phyloP scores from a whole-genome alignment of 2,888 invertebrate genomes.

The Lacanobia oleracea region DNA sequence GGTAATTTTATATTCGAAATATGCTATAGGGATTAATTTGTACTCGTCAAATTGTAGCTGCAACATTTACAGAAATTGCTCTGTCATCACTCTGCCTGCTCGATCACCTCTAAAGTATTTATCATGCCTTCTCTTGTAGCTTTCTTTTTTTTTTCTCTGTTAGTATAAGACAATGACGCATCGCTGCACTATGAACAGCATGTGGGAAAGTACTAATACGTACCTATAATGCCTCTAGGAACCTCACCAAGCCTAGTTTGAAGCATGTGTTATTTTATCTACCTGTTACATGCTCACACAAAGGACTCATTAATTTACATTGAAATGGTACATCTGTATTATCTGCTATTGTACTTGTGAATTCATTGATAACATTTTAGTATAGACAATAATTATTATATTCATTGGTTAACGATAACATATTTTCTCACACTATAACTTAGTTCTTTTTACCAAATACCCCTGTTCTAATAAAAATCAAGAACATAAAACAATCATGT shows the following conservation, averaged over 20 bases:
- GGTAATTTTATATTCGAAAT: slow-evolving; percentile 74
- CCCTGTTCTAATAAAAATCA: slow-evolving; percentile 44
- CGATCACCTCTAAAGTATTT: slow-evolving; percentile 39
- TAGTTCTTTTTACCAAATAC: background rate
- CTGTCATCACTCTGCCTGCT: slow-evolving; percentile 37
- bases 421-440: slow-evolving; percentile 12
- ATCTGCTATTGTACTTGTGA: slow-evolving; percentile 39
- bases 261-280: slow-evolving; percentile 42
- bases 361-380: slow-evolving; percentile 52
- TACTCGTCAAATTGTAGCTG: slow-evolving; percentile 20
- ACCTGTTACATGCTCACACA: slow-evolving; percentile 60
- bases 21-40: slow-evolving; percentile 44
- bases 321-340: slow-evolving; percentile 40
- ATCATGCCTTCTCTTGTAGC: slow-evolving; percentile 65
- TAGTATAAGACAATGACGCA: slow-evolving; percentile 82
- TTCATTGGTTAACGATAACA: slow-evolving; percentile 9
- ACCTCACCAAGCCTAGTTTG: slow-evolving; percentile 50
- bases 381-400: slow-evolving; percentile 15
- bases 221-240: slow-evolving; percentile 35
- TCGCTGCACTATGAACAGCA: slow-evolving; percentile 69
- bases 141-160: slow-evolving; percentile 75
- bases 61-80: slow-evolving; percentile 30
- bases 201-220: slow-evolving; percentile 61
- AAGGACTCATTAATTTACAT: slow-evolving; percentile 41
- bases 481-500: slow-evolving; percentile 33